Evolutionary conservation across 1,140 invertebrate species (phyloP), one percentile per base, ranked within the genome.

Genomic region (Epicauta chinensis): DNA sequence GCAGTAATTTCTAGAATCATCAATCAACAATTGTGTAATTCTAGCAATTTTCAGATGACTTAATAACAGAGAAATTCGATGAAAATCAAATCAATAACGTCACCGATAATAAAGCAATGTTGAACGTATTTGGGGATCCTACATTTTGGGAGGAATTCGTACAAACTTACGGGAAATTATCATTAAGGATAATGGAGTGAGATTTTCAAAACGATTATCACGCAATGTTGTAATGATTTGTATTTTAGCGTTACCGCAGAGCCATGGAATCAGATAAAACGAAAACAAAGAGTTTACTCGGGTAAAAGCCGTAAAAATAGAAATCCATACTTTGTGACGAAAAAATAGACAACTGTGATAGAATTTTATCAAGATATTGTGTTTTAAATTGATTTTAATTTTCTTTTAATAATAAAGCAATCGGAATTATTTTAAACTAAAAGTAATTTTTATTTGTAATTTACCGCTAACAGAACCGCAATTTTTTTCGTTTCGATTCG

Each of bases 41-140:
- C 9, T 14, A 23, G 16, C n/a, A 44, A 16, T 44, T 52, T 45
- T 17, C 17, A 54, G 52, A 48, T 39, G 52, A 54, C 23, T 38
- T 54, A 40, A 48, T 39, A 17, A 54, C 52, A 5, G 39, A 54
- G 11, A 40, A 17, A 12, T 53, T 45, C 38, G 51, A 53, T 34
- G 38, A 30, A 12, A 9, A 13, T 9, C 17, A 13, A 31, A 11
- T 42, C 11, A 43, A 32, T 12, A 30, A 13, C 16, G 17, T 31
- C 11, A 23, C 4, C 4, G 37, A 47, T 46, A 17, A 40, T 35
- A 43, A 40, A 10, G 38, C 31, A 41, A 53, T 53, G 51, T 38
- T 53, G 51, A 41, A 53, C 17, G 15, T 53, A 10, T 53, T 53
- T 40, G 17, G 35, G 1, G 13, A 34, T 10, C 15, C 32, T 16